Evolutionary conservation across 2,797 vertebrate species (phyloP), one percentile per base, ranked within the genome.

Genomic region (Myiotriccus ornatus): DNA sequence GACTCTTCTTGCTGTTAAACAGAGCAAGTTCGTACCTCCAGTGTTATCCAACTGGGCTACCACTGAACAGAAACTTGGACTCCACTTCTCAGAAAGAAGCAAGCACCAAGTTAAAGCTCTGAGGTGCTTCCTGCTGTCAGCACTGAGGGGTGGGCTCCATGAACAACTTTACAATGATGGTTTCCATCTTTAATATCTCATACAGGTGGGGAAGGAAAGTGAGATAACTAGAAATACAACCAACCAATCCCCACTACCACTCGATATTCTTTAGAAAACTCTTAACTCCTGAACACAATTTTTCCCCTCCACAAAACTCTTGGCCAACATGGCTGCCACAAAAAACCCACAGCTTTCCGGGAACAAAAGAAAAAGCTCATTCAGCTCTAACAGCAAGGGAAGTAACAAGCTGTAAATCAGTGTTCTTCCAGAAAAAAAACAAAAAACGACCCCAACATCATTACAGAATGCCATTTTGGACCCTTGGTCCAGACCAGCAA

Each of bases 361-460:
- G 12, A 93, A 63, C 0, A 1, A 67, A 84, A 9, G 7, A 69
- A 62, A 69, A 69, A 69, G 21, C 6, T 89, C 24, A 24, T 41
- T 81, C 23, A 78, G 22, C 39, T 15, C 7, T 16, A 57, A 47
- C 0, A 64, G 15, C 8, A 82, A 82, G 14, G 14, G 4, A 78
- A 84, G 13, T 41, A 53, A 37, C 27, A 43, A 76, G 28, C 24
- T 47, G 56, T 30, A 90, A 75, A 52, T 34, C 9, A 76, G 32
- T 75, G 7, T 37, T 44, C 19, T 78, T 46, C 24, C 43, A 13
- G 17, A 8, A 69, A 89, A 71, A 84, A 21, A 59, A 8, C 4
- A 10, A 27, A 19, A 1, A 2, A 5, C 27, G 13, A 11, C 3
- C 4, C 3, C 47, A 68, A 4, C 22, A 35, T 20, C 0, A 0